These are phyloP conservation scores for Steinernema feltiae DNA, from an alignment of 1,140 invertebrate species.

Conservation along the genomic window DNA sequence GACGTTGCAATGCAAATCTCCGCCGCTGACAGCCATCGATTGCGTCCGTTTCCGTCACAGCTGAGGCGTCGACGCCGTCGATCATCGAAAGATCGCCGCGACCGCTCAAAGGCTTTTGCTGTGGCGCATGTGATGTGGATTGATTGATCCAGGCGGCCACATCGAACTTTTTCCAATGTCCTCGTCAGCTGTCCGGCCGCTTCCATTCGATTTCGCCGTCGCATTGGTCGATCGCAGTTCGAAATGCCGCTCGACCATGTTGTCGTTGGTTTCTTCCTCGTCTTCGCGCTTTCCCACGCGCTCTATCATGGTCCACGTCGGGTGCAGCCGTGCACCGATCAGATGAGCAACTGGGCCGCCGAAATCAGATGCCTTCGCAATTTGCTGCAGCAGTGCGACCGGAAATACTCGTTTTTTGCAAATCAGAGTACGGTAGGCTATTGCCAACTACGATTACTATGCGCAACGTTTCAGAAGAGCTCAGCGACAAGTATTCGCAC, in stretches of 20 bases:
- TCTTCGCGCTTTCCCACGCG: background rate
- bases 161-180: background rate
- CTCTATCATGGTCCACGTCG: background rate
- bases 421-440: background rate
- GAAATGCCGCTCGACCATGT: background rate
- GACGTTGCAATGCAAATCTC: too few species aligned
- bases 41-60: too few species aligned
- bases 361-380: background rate
- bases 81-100: background rate
- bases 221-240: background rate
- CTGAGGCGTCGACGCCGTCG: background rate
- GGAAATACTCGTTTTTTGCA: background rate
- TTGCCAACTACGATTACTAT: background rate
- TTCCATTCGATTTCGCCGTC: background rate
- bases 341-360: slow-evolving; percentile 5
- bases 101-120: background rate
- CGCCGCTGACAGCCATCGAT: too few species aligned
- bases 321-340: background rate
- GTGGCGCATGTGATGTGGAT: background rate
- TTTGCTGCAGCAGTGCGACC: background rate
- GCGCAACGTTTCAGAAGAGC: background rate
- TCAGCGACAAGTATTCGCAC: background rate
- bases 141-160: background rate
- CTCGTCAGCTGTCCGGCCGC: background rate
- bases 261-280: background rate